Conservation (phyloP, 2,888 invertebrate genomes). For the Slavum lentiscoides region DNA sequence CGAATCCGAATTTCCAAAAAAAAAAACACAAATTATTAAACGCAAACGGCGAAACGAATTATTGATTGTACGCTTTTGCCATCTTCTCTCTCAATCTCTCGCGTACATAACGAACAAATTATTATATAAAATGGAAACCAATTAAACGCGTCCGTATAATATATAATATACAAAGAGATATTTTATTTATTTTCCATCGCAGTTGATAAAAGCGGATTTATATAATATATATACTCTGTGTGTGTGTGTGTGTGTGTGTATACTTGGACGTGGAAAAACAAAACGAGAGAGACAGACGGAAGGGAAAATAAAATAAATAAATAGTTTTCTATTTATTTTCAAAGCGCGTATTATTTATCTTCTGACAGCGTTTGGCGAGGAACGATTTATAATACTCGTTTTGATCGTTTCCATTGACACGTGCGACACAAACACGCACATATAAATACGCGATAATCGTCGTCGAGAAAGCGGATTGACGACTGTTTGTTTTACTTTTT, state of each 20-base stretch:
- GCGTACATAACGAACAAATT: too few species aligned
- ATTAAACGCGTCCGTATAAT: too few species aligned
- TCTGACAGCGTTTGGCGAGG: neutral
- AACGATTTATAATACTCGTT: conserved; percentile 13
- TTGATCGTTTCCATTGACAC: conserved; percentile 9
- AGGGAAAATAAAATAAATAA: neutral
- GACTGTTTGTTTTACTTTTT: neutral
- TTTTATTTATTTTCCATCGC: neutral
- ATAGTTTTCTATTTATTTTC: conserved; percentile 3
- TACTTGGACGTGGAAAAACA: neutral
- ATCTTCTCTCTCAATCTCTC: too few species aligned
- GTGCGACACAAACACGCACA: neutral
- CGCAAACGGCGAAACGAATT: too few species aligned
- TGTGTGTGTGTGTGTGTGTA: too few species aligned
- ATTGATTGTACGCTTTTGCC: too few species aligned
- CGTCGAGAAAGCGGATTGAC: neutral
- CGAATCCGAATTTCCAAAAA: too few species aligned
- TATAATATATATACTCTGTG: too few species aligned
- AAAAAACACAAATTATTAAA: too few species aligned
- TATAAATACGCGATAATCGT: neutral
- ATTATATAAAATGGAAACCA: too few species aligned
- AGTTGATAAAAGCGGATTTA: neutral
- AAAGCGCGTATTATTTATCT: neutral
- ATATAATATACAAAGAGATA: too few species aligned
- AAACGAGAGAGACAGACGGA: neutral